A percentile compares a stretch with the other conserved stretches of the same genome.
These are phyloP conservation scores for Grammomys surdaster DNA, from an alignment of 2,113 vertebrate species.

Conservation along the genomic window DNA sequence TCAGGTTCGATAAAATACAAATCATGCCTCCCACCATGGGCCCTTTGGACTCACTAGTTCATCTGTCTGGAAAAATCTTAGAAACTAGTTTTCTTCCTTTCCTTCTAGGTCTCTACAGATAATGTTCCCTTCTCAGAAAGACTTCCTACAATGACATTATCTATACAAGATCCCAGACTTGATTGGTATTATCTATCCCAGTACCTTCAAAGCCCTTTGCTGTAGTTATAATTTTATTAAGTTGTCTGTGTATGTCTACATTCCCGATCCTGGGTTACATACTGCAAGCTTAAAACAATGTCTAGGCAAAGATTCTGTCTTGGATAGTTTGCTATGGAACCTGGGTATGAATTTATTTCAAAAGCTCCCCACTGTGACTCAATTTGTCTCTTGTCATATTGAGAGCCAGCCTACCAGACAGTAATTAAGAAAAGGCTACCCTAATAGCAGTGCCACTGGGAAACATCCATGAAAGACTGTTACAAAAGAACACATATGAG, in stretches of 20 bases:
- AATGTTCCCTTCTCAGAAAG: not conserved
- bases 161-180: not conserved
- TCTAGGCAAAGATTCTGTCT: not conserved
- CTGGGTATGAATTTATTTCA: not conserved
- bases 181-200: not conserved
- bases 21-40: not conserved
- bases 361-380: not conserved
- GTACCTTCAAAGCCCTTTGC: not conserved
- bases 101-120: not conserved
- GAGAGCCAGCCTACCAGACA: not conserved
- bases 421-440: accelerated
- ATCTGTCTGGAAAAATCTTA: not conserved
- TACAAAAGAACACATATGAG: not conserved
- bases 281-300: not conserved
- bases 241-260: not conserved
- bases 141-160: not conserved
- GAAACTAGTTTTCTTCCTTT: not conserved
- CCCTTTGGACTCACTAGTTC: not conserved
- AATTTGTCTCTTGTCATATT: not conserved
- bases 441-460: not conserved
- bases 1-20: not conserved
- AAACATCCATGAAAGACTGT: not conserved
- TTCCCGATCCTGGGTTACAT: not conserved
- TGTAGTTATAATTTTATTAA: not conserved
- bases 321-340: not conserved